phyloP scores from a whole-genome alignment of 2,888 invertebrate species.

The Axea sp. region DNA sequence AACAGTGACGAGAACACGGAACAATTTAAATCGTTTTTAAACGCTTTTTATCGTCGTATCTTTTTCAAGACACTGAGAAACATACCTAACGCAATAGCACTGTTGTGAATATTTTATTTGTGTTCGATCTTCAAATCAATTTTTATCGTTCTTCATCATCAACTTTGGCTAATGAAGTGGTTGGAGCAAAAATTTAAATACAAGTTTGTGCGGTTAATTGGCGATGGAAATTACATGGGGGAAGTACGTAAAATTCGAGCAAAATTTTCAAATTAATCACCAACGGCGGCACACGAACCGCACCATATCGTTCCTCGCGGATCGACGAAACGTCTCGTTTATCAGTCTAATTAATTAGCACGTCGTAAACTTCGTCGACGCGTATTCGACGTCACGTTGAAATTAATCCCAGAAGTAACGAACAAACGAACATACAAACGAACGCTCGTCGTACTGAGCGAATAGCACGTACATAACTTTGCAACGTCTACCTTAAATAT shows the following conservation, averaged over 20 bases:
- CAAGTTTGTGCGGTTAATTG: constrained; percentile 6
- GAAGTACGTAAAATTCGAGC: constrained; percentile 10
- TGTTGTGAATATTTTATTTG: too few species aligned
- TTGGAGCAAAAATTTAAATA: too few species aligned
- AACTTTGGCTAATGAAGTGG: too few species aligned
- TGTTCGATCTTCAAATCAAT: too few species aligned
- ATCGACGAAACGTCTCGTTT: constrained; percentile 68
- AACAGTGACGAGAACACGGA: too few species aligned
- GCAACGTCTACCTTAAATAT: constrained; percentile 38
- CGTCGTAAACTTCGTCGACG: constrained; percentile 68
- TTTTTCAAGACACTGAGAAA: too few species aligned
- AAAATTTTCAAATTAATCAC: constrained; percentile 52
- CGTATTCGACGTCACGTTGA: constrained; percentile 55
- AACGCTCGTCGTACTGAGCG: constrained; percentile 26
- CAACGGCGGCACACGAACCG: constrained; percentile 24
- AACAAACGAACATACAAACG: constrained; percentile 52
- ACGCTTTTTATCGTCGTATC: too few species aligned
- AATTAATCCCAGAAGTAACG: constrained; percentile 61
- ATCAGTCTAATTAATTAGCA: constrained; percentile 73
- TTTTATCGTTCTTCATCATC: too few species aligned
- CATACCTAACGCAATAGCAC: too few species aligned
- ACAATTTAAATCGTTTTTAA: too few species aligned
- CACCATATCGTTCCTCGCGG: constrained; percentile 48
- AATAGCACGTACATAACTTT: constrained; percentile 45
- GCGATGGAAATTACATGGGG: constrained; percentile 12